Evolutionary conservation across 2,888 invertebrate species (phyloP), one percentile per base, ranked within the genome.

Genomic region (Steromphala cineraria): DNA sequence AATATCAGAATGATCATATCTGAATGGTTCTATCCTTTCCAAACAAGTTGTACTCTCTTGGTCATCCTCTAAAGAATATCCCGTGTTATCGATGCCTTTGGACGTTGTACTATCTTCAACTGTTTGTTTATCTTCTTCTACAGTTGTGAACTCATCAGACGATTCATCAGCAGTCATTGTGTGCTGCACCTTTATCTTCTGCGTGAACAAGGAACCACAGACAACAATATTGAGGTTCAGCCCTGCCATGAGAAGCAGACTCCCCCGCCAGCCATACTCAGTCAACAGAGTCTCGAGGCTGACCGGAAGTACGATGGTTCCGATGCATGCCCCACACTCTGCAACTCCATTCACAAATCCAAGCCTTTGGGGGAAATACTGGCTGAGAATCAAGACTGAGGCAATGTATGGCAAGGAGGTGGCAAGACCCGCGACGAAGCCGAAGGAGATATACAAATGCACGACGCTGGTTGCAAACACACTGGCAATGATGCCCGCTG

Each of bases 341-440:
- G 92, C 89, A 13, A 92, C 81, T 15, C 92, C 92, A 5, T 91
- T 91, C 2, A 92, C 93, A 53, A 93, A 87, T 5, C 91, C 89
- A 31, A 91, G 83, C 62, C 87, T 90, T 75, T 89, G 89, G 80
- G 90, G 89, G 81, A 93, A 93, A 83, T 93, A 93, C 81, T 89
- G 87, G 7, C 92, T 89, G 13, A 92, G 91, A 13, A 91, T 87
- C 17, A 92, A 90, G 31, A 91, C 86, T 0, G 92, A 90, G 19
- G 91, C 92, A 52, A 92, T 88, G 80, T 92, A 93, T 0, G 91
- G 90, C 76, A 91, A 84, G 17, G 92, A 89, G 67, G 93, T 86
- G n/a, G 92, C 92, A 78, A 93, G 84, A 0, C 93, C 93, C 4
- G 92, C 84, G 10, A 92, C 67, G n/a, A 92, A 40, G 21, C 93